These are phyloP conservation scores for Aspidiotus rigidus DNA, from an alignment of 2,888 invertebrate genomes.

Conservation along the genomic window DNA sequence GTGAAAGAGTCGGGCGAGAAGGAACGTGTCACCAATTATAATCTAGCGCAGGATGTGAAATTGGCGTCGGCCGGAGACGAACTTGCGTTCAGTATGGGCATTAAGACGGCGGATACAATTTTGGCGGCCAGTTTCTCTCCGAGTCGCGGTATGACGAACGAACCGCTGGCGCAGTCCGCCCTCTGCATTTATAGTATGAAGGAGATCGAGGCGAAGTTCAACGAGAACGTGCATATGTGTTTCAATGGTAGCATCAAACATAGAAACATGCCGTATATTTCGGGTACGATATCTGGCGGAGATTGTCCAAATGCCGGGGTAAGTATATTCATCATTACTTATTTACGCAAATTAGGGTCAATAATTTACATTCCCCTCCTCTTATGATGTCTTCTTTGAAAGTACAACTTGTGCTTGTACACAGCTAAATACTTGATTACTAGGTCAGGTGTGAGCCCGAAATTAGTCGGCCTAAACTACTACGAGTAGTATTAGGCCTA, in stretches of 20 bases:
- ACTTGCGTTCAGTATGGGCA: slow-evolving; percentile 69
- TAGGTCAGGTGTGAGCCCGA: too few species aligned
- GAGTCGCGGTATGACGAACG: slow-evolving; percentile 77
- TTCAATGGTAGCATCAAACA: slow-evolving; percentile 90
- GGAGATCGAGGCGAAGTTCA: slow-evolving; percentile 85
- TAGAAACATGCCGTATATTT: slow-evolving; percentile 83
- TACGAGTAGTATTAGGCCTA: too few species aligned
- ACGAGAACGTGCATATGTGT: slow-evolving; percentile 94
- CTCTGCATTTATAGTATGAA: slow-evolving; percentile 85
- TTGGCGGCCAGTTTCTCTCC: slow-evolving; percentile 82
- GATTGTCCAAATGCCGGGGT: slow-evolving; percentile 78
- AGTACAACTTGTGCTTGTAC: too few species aligned
- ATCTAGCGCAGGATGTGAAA: slow-evolving; percentile 87
- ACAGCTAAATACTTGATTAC: too few species aligned
- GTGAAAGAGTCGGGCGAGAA: slow-evolving; percentile 52
- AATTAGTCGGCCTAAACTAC: too few species aligned
- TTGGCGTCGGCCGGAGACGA: slow-evolving; percentile 75
- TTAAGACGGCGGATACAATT: slow-evolving; percentile 68
- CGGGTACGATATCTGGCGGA: slow-evolving; percentile 81
- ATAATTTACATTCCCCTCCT: too few species aligned
- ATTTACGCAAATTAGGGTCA: too few species aligned
- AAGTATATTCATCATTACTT: slow-evolving; percentile 40
- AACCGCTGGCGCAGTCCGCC: slow-evolving; percentile 73
- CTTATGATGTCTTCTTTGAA: too few species aligned
- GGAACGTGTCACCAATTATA: slow-evolving; percentile 57